A percentile compares a stretch with the other conserved stretches of the same genome.
phyloP scores from a whole-genome alignment of 2,888 invertebrate species.

The Euphydryas editha region DNA sequence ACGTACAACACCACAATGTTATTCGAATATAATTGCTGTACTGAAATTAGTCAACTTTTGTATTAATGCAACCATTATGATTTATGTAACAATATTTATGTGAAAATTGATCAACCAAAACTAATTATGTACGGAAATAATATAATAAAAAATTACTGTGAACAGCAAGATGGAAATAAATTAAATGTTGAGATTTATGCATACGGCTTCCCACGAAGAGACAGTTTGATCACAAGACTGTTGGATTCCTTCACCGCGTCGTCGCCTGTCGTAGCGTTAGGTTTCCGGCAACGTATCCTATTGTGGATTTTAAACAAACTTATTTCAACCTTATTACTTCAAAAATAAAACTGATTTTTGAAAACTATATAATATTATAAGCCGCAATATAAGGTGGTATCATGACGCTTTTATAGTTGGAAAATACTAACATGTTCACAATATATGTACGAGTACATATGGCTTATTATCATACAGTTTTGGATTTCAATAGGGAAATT shows the following conservation, averaged over 20 bases:
- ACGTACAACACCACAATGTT: not conserved
- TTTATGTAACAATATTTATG: slow-evolving; percentile 8
- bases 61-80: not conserved
- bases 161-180: slow-evolving; percentile 9
- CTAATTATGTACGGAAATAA: not conserved
- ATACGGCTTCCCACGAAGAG: slow-evolving; percentile 47
- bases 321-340: slow-evolving; percentile 32
- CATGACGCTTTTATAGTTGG: slow-evolving; percentile 41
- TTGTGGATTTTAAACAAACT: slow-evolving; percentile 36
- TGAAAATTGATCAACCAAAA: slow-evolving; percentile 25
- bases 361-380: slow-evolving; percentile 21
- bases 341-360: slow-evolving; percentile 26
- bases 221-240: slow-evolving; percentile 45
- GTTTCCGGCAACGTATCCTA: slow-evolving; percentile 48
- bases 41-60: not conserved
- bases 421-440: slow-evolving; percentile 32
- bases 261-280: slow-evolving; percentile 49
- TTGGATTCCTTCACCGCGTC: slow-evolving; percentile 55
- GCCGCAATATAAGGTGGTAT: slow-evolving; percentile 41
- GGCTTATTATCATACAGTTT: slow-evolving; percentile 47
- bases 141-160: slow-evolving; percentile 4
- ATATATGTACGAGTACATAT: slow-evolving; percentile 39
- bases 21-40: not conserved
- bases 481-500: slow-evolving; percentile 44
- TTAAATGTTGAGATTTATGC: slow-evolving; percentile 24